Percentiles rank a stretch among this genome's conserved stretches.
Conservation (phyloP, 1,140 invertebrate genomes). For the Hetaerina americana region DNA sequence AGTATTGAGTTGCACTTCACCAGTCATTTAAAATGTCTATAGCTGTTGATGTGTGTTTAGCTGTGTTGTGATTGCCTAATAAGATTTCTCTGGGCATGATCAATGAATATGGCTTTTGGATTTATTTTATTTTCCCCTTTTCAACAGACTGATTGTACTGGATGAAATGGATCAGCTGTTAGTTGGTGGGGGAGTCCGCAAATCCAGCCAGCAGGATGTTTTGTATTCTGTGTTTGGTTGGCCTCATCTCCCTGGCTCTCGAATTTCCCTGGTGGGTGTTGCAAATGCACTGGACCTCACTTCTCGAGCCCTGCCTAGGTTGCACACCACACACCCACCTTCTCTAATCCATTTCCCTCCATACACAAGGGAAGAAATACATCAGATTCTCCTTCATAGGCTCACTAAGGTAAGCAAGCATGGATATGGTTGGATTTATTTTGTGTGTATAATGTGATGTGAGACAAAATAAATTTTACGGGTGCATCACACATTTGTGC, state of each 20-base stretch:
- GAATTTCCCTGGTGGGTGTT: constrained; percentile 78
- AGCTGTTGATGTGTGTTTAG: too few relatives aligned
- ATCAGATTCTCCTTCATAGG: constrained; percentile 67
- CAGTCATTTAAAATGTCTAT: too few relatives aligned
- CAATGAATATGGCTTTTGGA: too few relatives aligned
- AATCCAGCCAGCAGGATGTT: constrained; percentile 57
- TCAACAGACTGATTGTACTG: constrained; percentile 66
- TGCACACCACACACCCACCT: constrained; percentile 56
- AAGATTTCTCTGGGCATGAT: too few relatives aligned
- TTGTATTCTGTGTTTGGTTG: constrained; percentile 91
- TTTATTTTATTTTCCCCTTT: constrained; percentile 16
- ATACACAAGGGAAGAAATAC: constrained; percentile 80
- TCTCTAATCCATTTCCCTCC: constrained; percentile 80
- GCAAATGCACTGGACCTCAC: constrained; percentile 94
- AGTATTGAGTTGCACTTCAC: too few relatives aligned
- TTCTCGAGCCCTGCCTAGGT: constrained; percentile 72
- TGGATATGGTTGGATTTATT: too few relatives aligned
- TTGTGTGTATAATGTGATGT: too few relatives aligned
- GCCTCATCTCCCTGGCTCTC: constrained; percentile 55
- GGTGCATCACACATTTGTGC: too few relatives aligned
- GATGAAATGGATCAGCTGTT: constrained; percentile 92
- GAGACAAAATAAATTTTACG: too few relatives aligned
- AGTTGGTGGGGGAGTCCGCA: constrained; percentile 17
- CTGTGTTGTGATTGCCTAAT: too few relatives aligned
- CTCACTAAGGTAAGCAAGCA: constrained; percentile 51